Evolutionary conservation across 2,113 vertebrate genomes (phyloP).

Genomic region (Dissostichus mawsoni): DNA sequence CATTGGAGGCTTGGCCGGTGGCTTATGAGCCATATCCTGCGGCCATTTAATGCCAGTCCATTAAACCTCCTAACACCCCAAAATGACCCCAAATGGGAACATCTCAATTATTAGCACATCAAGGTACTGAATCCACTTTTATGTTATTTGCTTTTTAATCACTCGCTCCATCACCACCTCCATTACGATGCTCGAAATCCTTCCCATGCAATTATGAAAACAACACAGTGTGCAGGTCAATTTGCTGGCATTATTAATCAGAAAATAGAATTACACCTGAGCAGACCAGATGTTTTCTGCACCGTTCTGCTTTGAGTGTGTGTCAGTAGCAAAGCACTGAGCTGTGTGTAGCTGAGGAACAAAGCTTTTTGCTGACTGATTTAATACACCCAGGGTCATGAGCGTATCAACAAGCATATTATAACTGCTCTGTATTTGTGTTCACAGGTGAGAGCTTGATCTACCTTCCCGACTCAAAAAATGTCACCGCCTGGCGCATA

Average conservation of each 20-base stretch:
- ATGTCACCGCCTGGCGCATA: conserved; percentile 40
- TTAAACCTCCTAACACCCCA: conserved; percentile 56
- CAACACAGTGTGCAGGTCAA: conserved; percentile 19
- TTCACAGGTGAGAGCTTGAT: conserved; percentile 42
- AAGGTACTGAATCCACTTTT: conserved; percentile 23
- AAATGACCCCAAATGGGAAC: conserved; percentile 41
- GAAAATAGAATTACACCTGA: conserved; percentile 36
- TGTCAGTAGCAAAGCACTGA: conserved; percentile 45
- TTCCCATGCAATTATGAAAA: conserved; percentile 24
- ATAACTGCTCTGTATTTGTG: conserved; percentile 28
- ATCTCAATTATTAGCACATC: conserved; percentile 59
- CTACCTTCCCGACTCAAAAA: conserved; percentile 51
- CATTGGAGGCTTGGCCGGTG: conserved; percentile 42
- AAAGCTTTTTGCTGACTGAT: conserved; percentile 43
- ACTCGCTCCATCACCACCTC: not conserved
- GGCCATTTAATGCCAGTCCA: conserved; percentile 52
- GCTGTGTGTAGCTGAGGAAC: conserved; percentile 21
- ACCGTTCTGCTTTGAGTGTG: conserved; percentile 35
- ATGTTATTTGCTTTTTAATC: conserved; percentile 44
- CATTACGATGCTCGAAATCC: not conserved
- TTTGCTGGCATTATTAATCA: conserved; percentile 42
- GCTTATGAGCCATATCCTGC: conserved; percentile 66
- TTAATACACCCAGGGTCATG: conserved; percentile 36
- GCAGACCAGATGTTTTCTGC: conserved; percentile 38
- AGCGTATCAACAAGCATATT: conserved; percentile 47